These are phyloP conservation scores for Protobothrops flavoviridis DNA, from an alignment of 2,113 vertebrate genomes.

Conservation along the genomic window DNA sequence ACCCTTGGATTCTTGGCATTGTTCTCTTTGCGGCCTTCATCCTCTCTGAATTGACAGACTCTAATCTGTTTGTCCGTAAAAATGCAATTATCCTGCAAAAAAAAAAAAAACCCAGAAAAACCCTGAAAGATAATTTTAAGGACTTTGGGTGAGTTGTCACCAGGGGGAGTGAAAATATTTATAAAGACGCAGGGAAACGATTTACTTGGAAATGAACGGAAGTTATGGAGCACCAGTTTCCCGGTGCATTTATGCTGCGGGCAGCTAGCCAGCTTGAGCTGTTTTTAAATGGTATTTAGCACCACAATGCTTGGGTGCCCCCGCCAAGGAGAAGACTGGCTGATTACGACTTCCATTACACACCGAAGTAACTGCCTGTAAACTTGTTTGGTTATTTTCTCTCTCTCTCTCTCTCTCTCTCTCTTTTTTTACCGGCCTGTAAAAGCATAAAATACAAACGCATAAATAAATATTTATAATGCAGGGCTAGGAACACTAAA, in stretches of 20 bases:
- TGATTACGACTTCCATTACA: conserved; percentile 60
- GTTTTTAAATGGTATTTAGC: conserved; percentile 30
- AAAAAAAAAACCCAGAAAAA: neutral
- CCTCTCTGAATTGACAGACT: neutral
- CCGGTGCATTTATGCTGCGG: neutral
- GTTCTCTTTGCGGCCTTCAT: neutral
- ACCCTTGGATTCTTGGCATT: neutral
- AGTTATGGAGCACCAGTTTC: neutral
- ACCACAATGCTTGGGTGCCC: conserved; percentile 23
- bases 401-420: neutral
- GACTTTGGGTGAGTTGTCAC: neutral
- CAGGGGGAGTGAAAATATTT: neutral
- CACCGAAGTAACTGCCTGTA: conserved; percentile 62
- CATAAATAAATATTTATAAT: conserved; percentile 70
- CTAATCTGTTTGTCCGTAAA: neutral
- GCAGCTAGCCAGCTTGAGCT: conserved; percentile 7
- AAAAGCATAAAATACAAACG: conserved; percentile 65
- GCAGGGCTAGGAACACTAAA: conserved; percentile 52
- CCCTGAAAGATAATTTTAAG: neutral
- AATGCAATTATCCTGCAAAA: neutral
- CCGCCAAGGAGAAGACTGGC: conserved; percentile 45
- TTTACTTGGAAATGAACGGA: neutral
- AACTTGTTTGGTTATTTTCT: conserved; percentile 61
- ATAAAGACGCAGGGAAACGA: neutral
- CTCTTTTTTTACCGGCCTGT: conserved; percentile 53